phyloP scores from a whole-genome alignment of 53 echinoderm and acorn worm genomes.

The Paracentrotus lividus region DNA sequence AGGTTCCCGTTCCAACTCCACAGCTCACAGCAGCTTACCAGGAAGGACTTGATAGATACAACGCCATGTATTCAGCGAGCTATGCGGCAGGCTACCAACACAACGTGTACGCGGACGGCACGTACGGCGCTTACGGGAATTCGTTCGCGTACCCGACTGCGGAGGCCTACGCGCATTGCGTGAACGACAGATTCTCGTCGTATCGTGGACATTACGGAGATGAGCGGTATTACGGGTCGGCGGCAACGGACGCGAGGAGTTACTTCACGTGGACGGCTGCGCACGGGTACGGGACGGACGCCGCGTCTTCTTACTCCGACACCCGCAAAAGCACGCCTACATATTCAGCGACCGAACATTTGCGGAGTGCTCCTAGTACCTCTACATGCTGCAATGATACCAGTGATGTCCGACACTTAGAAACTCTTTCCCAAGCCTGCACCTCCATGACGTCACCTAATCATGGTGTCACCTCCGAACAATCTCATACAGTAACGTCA shows the following conservation, averaged over 20 bases:
- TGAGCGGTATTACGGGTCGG: conserved; percentile 85
- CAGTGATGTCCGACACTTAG: conserved; percentile 73
- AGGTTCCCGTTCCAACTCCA: conserved; percentile 89
- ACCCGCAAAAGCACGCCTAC: conserved; percentile 73
- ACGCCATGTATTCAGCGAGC: conserved; percentile 93
- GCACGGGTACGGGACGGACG: conserved; percentile 74
- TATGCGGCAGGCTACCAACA: conserved; percentile 92
- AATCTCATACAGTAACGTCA: conserved; percentile 67
- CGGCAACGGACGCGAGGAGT: conserved; percentile 77
- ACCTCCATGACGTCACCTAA: conserved; percentile 69
- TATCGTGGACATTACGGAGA: conserved; percentile 95
- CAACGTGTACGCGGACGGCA: conserved; percentile 93
- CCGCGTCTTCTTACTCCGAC: conserved; percentile 57
- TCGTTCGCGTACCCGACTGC: conserved; percentile 92
- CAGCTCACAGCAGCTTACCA: conserved; percentile 89
- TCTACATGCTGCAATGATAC: conserved; percentile 75
- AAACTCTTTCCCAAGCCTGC: conserved; percentile 72
- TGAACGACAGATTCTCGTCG: conserved; percentile 88
- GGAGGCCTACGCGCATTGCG: conserved; percentile 92
- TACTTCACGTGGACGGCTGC: conserved; percentile 76
- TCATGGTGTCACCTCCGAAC: conserved; percentile 54
- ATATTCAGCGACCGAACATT: conserved; percentile 62
- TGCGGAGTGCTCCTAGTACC: conserved; percentile 53
- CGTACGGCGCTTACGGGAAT: conserved; percentile 89
- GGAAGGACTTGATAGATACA: conserved; percentile 94